Percentiles rank a stretch among this genome's conserved stretches.
These are phyloP conservation scores for Holocentrus rufus DNA, from an alignment of 2,797 vertebrate genomes.

Conservation along the genomic window DNA sequence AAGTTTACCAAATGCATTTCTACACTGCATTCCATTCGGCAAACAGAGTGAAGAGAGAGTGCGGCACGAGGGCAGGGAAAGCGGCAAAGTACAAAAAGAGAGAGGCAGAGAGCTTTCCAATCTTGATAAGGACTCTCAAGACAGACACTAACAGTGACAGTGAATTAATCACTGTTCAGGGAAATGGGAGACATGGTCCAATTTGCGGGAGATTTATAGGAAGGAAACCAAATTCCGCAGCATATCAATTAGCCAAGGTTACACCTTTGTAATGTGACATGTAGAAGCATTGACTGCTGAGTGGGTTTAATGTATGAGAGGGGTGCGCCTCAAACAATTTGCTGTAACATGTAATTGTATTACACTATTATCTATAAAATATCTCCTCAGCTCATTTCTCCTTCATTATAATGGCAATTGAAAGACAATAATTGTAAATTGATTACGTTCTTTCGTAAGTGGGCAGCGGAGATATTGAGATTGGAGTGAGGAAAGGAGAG, in stretches of 20 bases:
- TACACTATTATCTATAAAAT: slow-evolving; percentile 35
- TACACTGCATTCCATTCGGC: slow-evolving; percentile 20
- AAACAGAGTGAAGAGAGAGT: slow-evolving; percentile 23
- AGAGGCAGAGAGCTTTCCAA: not conserved
- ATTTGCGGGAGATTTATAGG: slow-evolving; percentile 68
- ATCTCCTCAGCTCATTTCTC: slow-evolving; percentile 24
- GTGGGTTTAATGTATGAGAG: slow-evolving; percentile 29
- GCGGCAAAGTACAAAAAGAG: slow-evolving; percentile 13
- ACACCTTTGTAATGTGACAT: slow-evolving; percentile 51
- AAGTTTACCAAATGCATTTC: slow-evolving; percentile 20
- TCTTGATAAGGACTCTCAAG: slow-evolving; percentile 26
- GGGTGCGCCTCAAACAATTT: slow-evolving; percentile 52
- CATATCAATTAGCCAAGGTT: slow-evolving; percentile 69
- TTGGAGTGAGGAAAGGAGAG: slow-evolving; percentile 25
- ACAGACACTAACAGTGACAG: slow-evolving; percentile 56
- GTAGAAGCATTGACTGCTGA: slow-evolving; percentile 49
- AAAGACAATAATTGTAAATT: slow-evolving; percentile 36
- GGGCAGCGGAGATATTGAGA: not conserved
- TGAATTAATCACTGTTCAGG: slow-evolving; percentile 63
- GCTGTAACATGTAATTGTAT: slow-evolving; percentile 30
- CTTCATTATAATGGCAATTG: slow-evolving; percentile 29
- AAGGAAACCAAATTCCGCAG: slow-evolving; percentile 68
- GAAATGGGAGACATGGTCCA: slow-evolving; percentile 59
- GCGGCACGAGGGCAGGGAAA: not conserved
- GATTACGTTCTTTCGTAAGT: slow-evolving; percentile 28